Evolutionary conservation across 2,888 invertebrate genomes (phyloP).

Genomic region (Coenonympha glycerion): DNA sequence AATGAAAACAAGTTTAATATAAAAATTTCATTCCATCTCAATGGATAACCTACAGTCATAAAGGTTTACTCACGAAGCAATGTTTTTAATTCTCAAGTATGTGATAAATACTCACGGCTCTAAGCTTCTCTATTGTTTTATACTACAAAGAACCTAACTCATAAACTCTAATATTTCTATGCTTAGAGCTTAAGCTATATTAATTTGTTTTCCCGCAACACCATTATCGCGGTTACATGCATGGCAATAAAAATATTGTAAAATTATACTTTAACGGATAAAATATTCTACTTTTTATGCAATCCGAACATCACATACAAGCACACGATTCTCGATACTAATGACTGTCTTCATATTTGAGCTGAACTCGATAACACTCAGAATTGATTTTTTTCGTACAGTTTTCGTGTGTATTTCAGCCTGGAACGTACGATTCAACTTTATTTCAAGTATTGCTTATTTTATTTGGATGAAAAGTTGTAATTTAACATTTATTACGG

Average conservation of each 20-base stretch:
- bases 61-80: too few relatives aligned
- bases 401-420: not conserved
- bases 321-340: not conserved
- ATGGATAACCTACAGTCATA: too few relatives aligned
- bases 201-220: not conserved
- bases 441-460: not conserved
- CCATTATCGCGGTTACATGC: not conserved
- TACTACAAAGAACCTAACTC: too few relatives aligned
- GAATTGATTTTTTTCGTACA: not conserved
- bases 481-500: not conserved
- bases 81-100: too few relatives aligned
- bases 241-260: not conserved
- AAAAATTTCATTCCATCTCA: too few relatives aligned
- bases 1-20: too few relatives aligned
- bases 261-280: too few relatives aligned
- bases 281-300: not conserved
- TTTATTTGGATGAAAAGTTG: not conserved
- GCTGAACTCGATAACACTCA: slow-evolving; percentile 1
- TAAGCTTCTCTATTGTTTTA: too few relatives aligned
- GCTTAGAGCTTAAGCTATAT: not conserved
- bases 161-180: too few relatives aligned
- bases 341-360: not conserved
- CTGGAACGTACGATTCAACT: not conserved
- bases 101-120: too few relatives aligned
- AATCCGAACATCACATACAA: not conserved